Conservation (phyloP, 1,140 invertebrate species). For the Conus ventricosus region DNA sequence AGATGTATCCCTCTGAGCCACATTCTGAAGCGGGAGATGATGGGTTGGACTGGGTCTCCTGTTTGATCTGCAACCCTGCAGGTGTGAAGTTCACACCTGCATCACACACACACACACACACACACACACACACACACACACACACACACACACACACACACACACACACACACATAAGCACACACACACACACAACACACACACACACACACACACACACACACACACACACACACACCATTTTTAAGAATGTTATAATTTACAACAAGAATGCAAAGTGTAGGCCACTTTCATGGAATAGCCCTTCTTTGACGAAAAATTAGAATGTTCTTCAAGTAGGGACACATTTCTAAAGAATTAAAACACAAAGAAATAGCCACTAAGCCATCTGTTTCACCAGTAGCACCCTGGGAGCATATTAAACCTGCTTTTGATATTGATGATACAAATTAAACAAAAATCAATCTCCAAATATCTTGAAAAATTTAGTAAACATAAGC, state of each 20-base stretch:
- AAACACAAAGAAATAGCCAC: too few species aligned
- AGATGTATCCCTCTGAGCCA: conserved; percentile 46
- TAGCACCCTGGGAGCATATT: too few species aligned
- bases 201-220: not conserved
- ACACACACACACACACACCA: not conserved
- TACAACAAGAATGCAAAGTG: not conserved
- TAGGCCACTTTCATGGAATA: not conserved
- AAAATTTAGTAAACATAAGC: too few species aligned
- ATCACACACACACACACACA: not conserved
- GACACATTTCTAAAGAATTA: too few species aligned
- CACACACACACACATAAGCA: not conserved
- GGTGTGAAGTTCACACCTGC: not conserved
- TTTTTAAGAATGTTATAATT: not conserved
- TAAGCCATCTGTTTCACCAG: too few species aligned
- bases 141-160: not conserved
- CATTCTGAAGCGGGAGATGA: conserved; percentile 50
- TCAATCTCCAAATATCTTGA: too few species aligned
- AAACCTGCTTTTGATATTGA: too few species aligned
- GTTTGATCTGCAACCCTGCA: conserved; percentile 42
- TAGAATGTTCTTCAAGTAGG: too few species aligned
- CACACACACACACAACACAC: not conserved
- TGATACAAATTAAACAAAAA: too few species aligned
- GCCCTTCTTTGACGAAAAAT: too few species aligned
- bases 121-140: not conserved
- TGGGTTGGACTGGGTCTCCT: conserved; percentile 57